Evolutionary conservation across 2,113 vertebrate genomes (phyloP).

Genomic region (Isurus oxyrinchus): DNA sequence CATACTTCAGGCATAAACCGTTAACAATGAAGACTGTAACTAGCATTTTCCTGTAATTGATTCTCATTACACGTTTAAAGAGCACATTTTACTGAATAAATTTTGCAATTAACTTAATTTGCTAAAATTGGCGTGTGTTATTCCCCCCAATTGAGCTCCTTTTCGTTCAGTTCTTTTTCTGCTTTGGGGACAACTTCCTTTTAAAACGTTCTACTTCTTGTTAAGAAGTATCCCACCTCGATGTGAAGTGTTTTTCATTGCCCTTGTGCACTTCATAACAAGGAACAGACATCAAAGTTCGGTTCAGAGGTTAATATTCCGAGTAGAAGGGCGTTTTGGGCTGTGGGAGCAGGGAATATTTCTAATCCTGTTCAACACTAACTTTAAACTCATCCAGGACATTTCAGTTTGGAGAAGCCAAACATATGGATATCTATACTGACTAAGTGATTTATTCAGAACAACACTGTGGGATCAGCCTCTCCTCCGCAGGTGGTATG

Average conservation of each 20-base stretch:
- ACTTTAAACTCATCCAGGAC: too few relatives aligned
- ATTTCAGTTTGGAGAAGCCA: too few relatives aligned
- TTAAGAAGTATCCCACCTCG: background rate
- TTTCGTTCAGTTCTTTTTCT: background rate
- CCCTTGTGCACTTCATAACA: background rate
- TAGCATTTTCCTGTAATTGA: background rate
- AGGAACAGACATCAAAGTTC: background rate
- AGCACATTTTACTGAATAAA: constrained; percentile 5
- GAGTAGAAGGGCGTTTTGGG: background rate
- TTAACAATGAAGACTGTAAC: background rate
- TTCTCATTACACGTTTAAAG: background rate
- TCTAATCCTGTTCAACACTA: too few relatives aligned
- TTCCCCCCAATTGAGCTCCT: background rate
- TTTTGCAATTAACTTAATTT: background rate
- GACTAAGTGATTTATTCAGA: too few relatives aligned
- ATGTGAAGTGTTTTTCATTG: background rate
- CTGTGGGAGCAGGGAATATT: background rate
- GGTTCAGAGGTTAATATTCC: background rate
- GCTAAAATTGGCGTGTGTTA: background rate
- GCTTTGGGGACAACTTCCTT: background rate
- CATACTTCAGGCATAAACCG: background rate
- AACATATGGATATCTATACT: too few relatives aligned
- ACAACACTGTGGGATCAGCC: too few relatives aligned
- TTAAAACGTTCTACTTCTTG: background rate
- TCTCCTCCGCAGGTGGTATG: too few relatives aligned